A percentile compares a stretch with the other conserved stretches of the same genome.
phyloP scores from a whole-genome alignment of 2,888 invertebrate species.

The Ormyrus pomaceus region DNA sequence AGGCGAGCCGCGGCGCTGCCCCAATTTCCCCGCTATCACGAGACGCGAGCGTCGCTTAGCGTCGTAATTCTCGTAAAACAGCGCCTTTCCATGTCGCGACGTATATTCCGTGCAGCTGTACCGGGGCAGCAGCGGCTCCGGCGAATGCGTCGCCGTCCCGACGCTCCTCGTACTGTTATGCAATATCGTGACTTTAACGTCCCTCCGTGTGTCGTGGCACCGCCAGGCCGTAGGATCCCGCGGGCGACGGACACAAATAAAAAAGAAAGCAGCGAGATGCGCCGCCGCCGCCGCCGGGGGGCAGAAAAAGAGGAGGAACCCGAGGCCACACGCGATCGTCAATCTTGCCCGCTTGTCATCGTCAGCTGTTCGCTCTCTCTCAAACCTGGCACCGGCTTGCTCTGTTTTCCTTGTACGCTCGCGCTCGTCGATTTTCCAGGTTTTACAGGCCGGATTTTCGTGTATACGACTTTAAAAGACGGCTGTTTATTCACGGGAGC shows the following conservation, averaged over 20 bases:
- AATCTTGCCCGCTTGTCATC: conserved; percentile 47
- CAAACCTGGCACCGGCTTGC: no score
- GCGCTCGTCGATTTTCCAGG: background rate
- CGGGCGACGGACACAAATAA: background rate
- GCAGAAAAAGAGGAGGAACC: background rate
- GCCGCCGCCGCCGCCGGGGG: no score
- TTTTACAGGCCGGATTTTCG: background rate
- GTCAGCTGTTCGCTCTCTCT: conserved; percentile 17
- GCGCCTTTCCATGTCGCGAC: background rate
- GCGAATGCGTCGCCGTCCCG: background rate
- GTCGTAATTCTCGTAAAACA: background rate
- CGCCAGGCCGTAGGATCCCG: conserved; percentile 18
- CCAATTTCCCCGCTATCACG: conserved; percentile 12
- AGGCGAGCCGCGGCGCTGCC: background rate
- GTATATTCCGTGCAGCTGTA: background rate
- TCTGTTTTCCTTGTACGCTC: background rate
- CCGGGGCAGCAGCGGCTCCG: no score
- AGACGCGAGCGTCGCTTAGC: background rate
- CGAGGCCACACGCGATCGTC: conserved; percentile 57
- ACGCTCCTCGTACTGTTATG: background rate
- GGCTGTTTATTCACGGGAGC: background rate
- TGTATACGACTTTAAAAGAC: no score
- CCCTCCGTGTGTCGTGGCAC: conserved; percentile 11
- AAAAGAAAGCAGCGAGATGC: background rate
- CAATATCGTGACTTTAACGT: conserved; percentile 15